Conservation (phyloP, 1,140 invertebrate genomes). For the Drosophila neocordata region DNA sequence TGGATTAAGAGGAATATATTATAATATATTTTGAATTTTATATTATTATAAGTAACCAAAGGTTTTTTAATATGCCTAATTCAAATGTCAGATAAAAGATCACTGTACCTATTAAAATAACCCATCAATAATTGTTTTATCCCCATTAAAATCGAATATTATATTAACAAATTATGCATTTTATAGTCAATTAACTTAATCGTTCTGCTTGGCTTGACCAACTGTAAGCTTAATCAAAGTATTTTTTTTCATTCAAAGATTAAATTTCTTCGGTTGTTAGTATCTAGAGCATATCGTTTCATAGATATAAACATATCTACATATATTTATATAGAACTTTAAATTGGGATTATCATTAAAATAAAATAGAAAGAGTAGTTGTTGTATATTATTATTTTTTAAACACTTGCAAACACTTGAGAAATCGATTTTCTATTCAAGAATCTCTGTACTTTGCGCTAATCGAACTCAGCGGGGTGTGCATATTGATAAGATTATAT, state of each 20-base stretch:
- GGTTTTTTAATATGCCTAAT: too few relatives aligned
- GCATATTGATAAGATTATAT: constrained; percentile 8
- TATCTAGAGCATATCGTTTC: constrained; percentile 3
- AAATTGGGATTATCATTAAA: neutral
- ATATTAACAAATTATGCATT: neutral
- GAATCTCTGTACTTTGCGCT: neutral
- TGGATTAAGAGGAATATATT: too few relatives aligned
- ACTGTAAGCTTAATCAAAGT: neutral
- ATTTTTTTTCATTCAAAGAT: neutral
- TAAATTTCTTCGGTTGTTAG: neutral
- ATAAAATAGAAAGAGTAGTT: too few relatives aligned
- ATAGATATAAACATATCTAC: constrained; percentile 2
- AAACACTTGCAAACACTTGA: constrained; percentile 52
- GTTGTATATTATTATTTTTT: constrained; percentile 12
- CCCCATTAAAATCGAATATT: neutral
- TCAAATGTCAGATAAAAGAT: too few relatives aligned
- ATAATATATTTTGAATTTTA: too few relatives aligned
- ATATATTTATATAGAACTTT: neutral
- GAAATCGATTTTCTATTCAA: constrained; percentile 12
- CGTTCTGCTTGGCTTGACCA: neutral
- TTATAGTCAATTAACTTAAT: constrained; percentile 1
- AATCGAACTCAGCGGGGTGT: neutral
- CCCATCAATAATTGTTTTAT: neutral
- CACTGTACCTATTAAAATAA: too few relatives aligned
- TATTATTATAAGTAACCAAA: too few relatives aligned